A percentile compares a stretch with the other conserved stretches of the same genome.
phyloP scores from a whole-genome alignment of 2,113 vertebrate species.

The Spheniscus mendiculus region DNA sequence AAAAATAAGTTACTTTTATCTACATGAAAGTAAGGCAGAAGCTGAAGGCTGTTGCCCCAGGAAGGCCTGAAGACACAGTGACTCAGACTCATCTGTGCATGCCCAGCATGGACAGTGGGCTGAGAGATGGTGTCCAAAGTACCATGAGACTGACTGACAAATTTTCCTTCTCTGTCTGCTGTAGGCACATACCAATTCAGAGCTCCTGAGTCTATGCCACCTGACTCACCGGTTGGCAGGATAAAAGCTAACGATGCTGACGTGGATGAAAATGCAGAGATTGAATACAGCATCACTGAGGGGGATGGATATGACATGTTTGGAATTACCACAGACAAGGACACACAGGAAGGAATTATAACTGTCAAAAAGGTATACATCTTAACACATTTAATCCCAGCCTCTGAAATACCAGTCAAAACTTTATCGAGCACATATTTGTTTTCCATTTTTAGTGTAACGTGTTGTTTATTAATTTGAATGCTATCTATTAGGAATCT shows the following conservation, averaged over 20 bases:
- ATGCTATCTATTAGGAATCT: background rate
- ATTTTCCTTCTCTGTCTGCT: background rate
- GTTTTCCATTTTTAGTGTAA: background rate
- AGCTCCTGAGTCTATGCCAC: slow-evolving; percentile 80
- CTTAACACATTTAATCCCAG: background rate
- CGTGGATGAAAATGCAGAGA: slow-evolving; percentile 87
- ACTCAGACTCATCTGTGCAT: background rate
- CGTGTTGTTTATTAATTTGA: background rate
- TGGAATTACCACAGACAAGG: slow-evolving; percentile 84
- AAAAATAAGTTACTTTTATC: background rate
- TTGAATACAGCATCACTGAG: slow-evolving; percentile 87
- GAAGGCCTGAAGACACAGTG: background rate
- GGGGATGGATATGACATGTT: slow-evolving; percentile 90
- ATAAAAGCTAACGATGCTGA: slow-evolving; percentile 90
- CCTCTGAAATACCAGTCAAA: background rate
- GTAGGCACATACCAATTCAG: slow-evolving; percentile 90
- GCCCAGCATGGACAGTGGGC: background rate
- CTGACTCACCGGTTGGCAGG: slow-evolving; percentile 80
- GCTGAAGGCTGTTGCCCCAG: background rate
- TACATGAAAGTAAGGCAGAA: background rate
- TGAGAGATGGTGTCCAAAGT: background rate
- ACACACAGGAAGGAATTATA: slow-evolving; percentile 90
- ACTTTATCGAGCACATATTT: background rate
- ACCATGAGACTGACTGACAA: background rate
- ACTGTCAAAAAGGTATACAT: slow-evolving; percentile 86